Evolutionary conservation across 2,113 vertebrate species (phyloP), one percentile per base, ranked within the genome.

Genomic region (Sminthopsis crassicaudata): DNA sequence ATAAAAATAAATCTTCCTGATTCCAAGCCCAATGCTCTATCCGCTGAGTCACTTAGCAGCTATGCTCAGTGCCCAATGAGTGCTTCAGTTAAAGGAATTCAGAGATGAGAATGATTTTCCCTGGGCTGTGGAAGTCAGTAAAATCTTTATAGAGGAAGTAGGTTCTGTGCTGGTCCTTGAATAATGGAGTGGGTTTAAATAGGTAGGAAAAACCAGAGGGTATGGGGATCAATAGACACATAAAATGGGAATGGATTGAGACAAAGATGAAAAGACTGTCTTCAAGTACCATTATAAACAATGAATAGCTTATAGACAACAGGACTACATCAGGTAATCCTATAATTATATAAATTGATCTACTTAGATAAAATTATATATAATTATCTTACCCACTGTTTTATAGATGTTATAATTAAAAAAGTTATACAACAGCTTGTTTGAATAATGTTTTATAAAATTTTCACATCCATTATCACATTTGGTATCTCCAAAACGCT

Each of bases 351-450:
- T 84, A 84, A 84, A 84, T 42, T 84, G 36, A 84, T 84, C 67
- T 84, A 42, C 67, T 95, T 92, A 96, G 89, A 25, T 54, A 55
- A 46, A 93, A 89, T 91, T 60, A 19, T 42, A 46, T 52, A 76
- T 26, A 91, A 94, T 96, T 90, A 24, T 92, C 89, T 76, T 57
- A 55, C 27, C 25, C 48, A 50, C 36, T 94, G 53, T 89, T 54
- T 25, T 92, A 54, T 94, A 54, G 48, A 76, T 95, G 94, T 91
- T 91, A 46, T 94, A 94, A 97, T 95, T 95, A 93, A 48, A 96
- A 1, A 94, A 91, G 46, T n/a, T 90, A 91, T 84, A 84, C n/a
- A 42, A 84, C 14, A 76, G 93, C 93, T 51, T 54, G 51, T 55
- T 91, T 94, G 57, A 55, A n/a, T 27, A 96, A 91, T 42, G 8